These are phyloP conservation scores for Actinemys pallida DNA, from an alignment of 2,113 vertebrate genomes.

Conservation along the genomic window DNA sequence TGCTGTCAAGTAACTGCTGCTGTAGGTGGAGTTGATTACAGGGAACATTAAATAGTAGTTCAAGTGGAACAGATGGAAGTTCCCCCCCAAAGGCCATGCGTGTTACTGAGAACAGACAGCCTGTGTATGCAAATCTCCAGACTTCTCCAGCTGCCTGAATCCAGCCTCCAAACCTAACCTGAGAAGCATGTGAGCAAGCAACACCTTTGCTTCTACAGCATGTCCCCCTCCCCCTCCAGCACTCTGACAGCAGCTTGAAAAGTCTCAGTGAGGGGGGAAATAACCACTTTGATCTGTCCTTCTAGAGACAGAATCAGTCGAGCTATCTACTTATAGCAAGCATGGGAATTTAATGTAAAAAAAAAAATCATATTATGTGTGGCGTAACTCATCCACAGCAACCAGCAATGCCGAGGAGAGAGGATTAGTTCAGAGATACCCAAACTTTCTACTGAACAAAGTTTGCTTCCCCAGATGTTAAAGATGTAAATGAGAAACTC, in stretches of 20 bases:
- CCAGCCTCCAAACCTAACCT: not conserved
- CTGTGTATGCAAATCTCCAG: not conserved
- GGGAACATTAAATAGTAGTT: conserved; percentile 33
- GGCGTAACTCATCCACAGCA: not conserved
- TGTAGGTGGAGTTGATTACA: not conserved
- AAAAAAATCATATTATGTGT: not conserved
- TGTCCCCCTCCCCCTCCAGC: not conserved
- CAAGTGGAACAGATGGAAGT: conserved; percentile 18
- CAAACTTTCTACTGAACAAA: not conserved
- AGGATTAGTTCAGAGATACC: not conserved
- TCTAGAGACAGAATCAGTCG: not conserved
- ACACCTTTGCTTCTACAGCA: not conserved
- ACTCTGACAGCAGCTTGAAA: not conserved
- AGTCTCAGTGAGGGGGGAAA: not conserved
- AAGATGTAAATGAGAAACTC: not conserved
- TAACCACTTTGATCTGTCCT: conserved; percentile 28
- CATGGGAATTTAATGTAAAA: not conserved
- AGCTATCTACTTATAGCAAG: not conserved
- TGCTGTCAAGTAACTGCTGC: conserved; percentile 34
- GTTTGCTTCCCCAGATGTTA: not conserved
- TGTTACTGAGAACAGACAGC: not conserved
- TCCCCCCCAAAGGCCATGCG: not conserved
- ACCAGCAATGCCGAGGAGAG: conserved; percentile 13
- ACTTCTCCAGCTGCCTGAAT: not conserved
- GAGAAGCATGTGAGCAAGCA: not conserved